Base-by-base conservation (phyloP, 2,888 invertebrate genomes). In the Cataglyphis rosenhaueri region DNA sequence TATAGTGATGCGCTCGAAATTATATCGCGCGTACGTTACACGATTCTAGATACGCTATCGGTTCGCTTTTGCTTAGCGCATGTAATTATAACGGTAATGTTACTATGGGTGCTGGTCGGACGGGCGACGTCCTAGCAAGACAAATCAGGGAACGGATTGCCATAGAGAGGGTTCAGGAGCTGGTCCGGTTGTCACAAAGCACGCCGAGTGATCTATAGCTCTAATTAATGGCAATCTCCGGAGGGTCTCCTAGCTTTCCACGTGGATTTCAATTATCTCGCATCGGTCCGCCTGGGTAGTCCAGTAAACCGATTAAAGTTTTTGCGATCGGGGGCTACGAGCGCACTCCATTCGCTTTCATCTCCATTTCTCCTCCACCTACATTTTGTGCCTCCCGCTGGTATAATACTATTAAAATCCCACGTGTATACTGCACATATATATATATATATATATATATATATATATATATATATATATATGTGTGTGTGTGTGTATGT, bases 241-340 rank as follows among this genome's bases (percentile, higher is more conserved):
- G 89, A 87, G 90, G 86, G 86, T 83, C 59, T 44, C 83, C 86
- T 84, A 83, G 91, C 88, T 91, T 91, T 91, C 87, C 89, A 86
- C 91, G 89, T 90, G 89, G 92, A 87, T 92, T 92, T 92, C 92
- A 92, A 92, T 92, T 92, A 92, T 90, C 92, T 91, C 85, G 87
- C 84, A 87, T 87, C 85, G 86, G 86, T 81, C 84, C 82, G 71
- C 68, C 83, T 62, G 81, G 76, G 21, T 59, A 82, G 62, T 79
- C 85, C 85, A 74, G 79, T 88, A 86, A 89, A 87, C 89, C 89
- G 89, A 89, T 89, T 89, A 88, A 89, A 89, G 85, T 89, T 89
- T 89, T 89, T 89, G 84, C 85, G 73, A 84, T 82, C 64, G 44
- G 65, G 35, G 62, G 41, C 61, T 78, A 68, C 78, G 71, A 73